These are phyloP conservation scores for Cyanoramphus novaezelandiae DNA, from an alignment of 2,113 vertebrate genomes.

Conservation along the genomic window DNA sequence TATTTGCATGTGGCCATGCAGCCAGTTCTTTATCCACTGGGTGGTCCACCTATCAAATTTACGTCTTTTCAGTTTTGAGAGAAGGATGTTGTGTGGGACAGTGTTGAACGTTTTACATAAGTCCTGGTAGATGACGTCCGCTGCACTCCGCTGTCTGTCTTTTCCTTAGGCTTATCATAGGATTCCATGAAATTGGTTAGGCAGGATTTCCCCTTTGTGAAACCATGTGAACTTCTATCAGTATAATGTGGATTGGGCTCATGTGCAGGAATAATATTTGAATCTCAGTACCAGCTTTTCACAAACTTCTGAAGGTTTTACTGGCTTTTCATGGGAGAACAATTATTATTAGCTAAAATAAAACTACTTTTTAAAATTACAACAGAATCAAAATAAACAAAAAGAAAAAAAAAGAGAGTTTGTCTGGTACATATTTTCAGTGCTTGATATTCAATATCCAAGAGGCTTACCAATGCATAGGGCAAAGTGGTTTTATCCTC, in stretches of 20 bases:
- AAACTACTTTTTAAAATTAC: neutral
- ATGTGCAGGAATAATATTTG: neutral
- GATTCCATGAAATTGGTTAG: neutral
- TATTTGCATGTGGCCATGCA: too few relatives aligned
- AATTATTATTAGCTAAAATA: neutral
- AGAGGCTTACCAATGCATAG: neutral
- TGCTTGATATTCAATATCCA: neutral
- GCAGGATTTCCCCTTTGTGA: neutral
- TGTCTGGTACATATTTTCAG: neutral
- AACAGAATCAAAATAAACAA: neutral
- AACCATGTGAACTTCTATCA: neutral
- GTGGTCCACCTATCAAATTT: neutral
- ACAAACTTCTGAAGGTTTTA: neutral
- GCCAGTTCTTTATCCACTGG: too few relatives aligned
- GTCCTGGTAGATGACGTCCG: neutral
- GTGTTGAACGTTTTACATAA: neutral
- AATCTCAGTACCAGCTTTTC: neutral
- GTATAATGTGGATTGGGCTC: neutral
- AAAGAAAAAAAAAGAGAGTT: accelerated
- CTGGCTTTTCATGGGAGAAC: neutral
- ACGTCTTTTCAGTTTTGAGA: neutral
- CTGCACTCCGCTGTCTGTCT: neutral
- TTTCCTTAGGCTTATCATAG: neutral
- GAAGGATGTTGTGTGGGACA: neutral
- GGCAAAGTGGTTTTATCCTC: neutral